Percentiles rank a stretch among this genome's conserved stretches.
These are phyloP conservation scores for Hippocampus barbouri DNA, from an alignment of 2,113 vertebrate species.

Conservation along the genomic window DNA sequence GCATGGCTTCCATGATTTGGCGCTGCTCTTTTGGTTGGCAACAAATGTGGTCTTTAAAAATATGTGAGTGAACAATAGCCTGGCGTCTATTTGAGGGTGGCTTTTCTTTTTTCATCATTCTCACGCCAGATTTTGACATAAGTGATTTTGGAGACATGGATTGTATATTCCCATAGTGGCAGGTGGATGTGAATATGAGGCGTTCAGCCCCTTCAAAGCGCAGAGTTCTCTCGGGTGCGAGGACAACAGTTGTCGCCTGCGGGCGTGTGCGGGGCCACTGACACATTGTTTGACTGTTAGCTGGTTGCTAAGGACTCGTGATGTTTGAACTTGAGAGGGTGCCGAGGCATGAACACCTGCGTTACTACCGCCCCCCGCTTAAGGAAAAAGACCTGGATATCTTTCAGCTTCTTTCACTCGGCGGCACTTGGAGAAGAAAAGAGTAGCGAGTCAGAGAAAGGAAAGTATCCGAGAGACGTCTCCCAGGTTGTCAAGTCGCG, in stretches of 20 bases:
- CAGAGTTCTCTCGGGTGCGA: not conserved
- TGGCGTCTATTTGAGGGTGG: too few relatives aligned
- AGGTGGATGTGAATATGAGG: not conserved
- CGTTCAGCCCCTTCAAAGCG: not conserved
- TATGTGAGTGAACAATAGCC: too few relatives aligned
- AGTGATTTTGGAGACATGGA: too few relatives aligned
- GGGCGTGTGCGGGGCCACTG: conserved; percentile 25
- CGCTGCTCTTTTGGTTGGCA: too few relatives aligned
- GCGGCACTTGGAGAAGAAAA: conserved; percentile 66
- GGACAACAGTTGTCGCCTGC: not conserved
- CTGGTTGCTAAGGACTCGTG: conserved; percentile 65
- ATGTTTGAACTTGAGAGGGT: conserved; percentile 77
- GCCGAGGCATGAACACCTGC: conserved; percentile 76
- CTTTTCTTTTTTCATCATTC: too few relatives aligned
- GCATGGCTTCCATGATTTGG: too few relatives aligned
- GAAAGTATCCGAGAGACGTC: conserved; percentile 64
- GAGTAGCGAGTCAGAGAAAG: conserved; percentile 43
- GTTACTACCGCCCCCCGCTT: conserved; percentile 11
- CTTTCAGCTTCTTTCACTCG: conserved; percentile 70
- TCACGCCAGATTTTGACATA: too few relatives aligned
- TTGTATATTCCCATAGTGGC: too few relatives aligned
- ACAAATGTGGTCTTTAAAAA: too few relatives aligned
- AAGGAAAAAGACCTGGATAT: conserved; percentile 51
- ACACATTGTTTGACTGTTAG: conserved; percentile 65
- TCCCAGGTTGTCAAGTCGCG: conserved; percentile 60